Conservation (phyloP, 2,888 invertebrate genomes). For the Chorisops tibialis region DNA sequence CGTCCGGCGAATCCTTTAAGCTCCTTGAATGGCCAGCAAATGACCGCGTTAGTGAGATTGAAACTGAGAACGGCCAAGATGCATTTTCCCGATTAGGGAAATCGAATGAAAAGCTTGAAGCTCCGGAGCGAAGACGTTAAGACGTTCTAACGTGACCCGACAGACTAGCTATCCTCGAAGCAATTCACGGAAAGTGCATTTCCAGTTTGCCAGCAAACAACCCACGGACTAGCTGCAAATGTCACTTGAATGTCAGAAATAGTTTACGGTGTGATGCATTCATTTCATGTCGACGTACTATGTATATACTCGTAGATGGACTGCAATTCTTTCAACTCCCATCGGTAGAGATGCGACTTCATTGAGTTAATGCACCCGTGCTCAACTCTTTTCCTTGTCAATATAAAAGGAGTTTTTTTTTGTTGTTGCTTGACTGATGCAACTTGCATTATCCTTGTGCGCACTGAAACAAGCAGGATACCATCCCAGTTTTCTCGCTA, state of each 20-base stretch:
- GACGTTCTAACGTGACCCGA: background rate
- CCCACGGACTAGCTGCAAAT: slow-evolving; percentile 9
- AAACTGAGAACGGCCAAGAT: slow-evolving; percentile 19
- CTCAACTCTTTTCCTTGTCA: too few species aligned
- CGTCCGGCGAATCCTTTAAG: background rate
- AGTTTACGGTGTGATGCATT: slow-evolving; percentile 20
- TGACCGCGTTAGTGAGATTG: slow-evolving; percentile 24
- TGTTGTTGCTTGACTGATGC: too few species aligned
- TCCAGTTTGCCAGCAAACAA: background rate
- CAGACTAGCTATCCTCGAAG: too few species aligned
- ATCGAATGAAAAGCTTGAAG: slow-evolving; percentile 3
- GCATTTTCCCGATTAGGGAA: slow-evolving; percentile 26
- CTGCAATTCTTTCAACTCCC: background rate
- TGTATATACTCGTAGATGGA: too few species aligned
- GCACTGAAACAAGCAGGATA: too few species aligned
- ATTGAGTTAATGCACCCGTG: slow-evolving; percentile 6
- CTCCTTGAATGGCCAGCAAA: slow-evolving; percentile 23
- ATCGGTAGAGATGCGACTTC: slow-evolving; percentile 1
- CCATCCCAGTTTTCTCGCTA: too few species aligned
- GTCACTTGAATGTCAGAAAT: slow-evolving; percentile 26
- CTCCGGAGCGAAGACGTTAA: background rate
- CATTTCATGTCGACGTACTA: too few species aligned
- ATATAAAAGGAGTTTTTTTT: too few species aligned
- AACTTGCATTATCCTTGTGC: too few species aligned
- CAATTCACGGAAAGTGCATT: too few species aligned